Evolutionary conservation across 2,888 invertebrate species (phyloP), one percentile per base, ranked within the genome.

Genomic region (Monopis laevigella): DNA sequence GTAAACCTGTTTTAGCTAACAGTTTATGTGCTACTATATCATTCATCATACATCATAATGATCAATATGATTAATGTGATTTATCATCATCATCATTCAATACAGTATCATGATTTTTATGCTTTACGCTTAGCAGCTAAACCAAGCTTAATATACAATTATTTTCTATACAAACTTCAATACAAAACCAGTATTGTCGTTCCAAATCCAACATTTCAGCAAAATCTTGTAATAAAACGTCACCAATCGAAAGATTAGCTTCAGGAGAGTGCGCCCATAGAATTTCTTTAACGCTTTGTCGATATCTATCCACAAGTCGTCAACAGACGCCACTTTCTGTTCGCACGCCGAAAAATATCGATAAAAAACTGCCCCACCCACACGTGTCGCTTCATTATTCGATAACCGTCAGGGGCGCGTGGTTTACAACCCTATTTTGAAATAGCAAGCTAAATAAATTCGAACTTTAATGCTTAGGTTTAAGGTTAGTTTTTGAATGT

Each of bases 361-460:
- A 75, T 73, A 75, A 78, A 78, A 75, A 77, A 69, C 24, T 12
- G 17, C 40, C 7, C 61, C 57, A 46, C 51, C 53, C 48, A 60
- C 78, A 77, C 80, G 80, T 73, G 78, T 65, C 68, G 45, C 52
- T 49, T 65, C 72, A 75, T 78, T 78, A 75, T 77, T 68, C 72
- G 74, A 75, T 77, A 78, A 78, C 78, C 67, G 77, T 73, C 65
- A 74, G 70, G 68, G 78, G 78, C 75, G 75, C 12, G 77, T 71
- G 65, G 63, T 63, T 60, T 60, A 59, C 65, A 74, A 65, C 78
- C 73, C 74, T 77, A 69, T 65, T 61, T 64, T 62, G 58, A 58
- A 51, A 10, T 13, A 2, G 4, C 3, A 6, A 13, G 6, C 19
- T 42, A 50, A 44, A 3, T 19, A 1, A 63, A 58, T 46, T 34